Percentiles rank a stretch among this genome's conserved stretches.
phyloP scores from a whole-genome alignment of 1,140 invertebrate genomes.

The Solenopsis fugax region DNA sequence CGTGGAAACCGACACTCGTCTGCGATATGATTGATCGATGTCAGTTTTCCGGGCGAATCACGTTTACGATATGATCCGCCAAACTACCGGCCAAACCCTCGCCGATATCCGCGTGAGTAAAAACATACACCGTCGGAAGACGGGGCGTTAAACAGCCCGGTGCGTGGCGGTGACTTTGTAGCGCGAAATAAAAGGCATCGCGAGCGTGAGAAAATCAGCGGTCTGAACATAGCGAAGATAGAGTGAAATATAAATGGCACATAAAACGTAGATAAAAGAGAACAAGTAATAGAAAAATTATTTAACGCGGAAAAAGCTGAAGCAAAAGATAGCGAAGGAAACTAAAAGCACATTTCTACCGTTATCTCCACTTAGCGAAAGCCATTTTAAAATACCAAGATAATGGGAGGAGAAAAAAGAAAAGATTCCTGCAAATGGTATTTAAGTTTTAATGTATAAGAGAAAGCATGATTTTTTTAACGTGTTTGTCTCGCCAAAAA shows the following conservation, averaged over 20 bases:
- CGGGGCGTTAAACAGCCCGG: constrained; percentile 17
- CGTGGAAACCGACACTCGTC: constrained; percentile 58
- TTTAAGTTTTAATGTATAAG: neutral
- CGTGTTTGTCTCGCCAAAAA: neutral
- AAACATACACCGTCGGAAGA: constrained; percentile 30
- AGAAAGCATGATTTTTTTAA: neutral
- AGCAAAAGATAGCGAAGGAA: neutral
- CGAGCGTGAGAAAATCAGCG: neutral
- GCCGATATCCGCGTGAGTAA: constrained; percentile 31
- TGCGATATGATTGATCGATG: constrained; percentile 63
- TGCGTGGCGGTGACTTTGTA: neutral
- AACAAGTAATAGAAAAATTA: neutral
- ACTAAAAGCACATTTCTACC: neutral
- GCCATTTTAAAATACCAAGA: neutral
- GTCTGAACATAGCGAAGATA: too few species aligned
- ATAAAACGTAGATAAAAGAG: neutral
- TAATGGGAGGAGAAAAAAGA: neutral
- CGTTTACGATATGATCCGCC: constrained; percentile 48
- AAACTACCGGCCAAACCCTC: neutral
- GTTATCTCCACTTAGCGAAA: neutral
- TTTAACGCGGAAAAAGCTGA: neutral
- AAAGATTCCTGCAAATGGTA: neutral
- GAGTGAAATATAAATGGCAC: neutral
- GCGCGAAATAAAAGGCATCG: neutral
- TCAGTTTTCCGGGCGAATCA: constrained; percentile 58